Evolutionary conservation across 2,113 vertebrate genomes (phyloP).

Genomic region (Oenanthe oenanthe): DNA sequence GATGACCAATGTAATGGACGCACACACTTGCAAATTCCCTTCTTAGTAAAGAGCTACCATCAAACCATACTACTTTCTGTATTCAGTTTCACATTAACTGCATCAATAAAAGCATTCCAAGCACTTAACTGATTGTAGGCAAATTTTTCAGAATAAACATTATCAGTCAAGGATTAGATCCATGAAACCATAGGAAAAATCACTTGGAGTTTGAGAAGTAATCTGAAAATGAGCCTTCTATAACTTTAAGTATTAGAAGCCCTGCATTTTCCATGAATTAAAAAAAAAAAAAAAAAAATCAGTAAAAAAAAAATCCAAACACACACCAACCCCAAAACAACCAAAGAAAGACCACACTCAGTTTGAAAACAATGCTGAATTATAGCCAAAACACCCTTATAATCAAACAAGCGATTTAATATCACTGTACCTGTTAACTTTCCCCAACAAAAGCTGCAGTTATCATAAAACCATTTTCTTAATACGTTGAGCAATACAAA

Average conservation of each 20-base stretch:
- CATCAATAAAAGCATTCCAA: neutral
- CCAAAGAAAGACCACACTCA: neutral
- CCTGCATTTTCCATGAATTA: neutral
- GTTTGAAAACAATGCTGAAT: neutral
- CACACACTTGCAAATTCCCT: neutral
- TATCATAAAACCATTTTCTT: neutral
- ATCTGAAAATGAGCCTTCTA: neutral
- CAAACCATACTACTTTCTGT: neutral
- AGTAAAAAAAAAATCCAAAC: neutral
- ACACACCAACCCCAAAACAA: neutral
- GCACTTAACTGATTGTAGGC: neutral
- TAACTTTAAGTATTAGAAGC: neutral
- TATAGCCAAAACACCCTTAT: neutral
- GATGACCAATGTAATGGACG: neutral
- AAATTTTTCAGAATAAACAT: neutral
- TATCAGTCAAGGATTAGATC: neutral
- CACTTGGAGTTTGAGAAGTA: neutral
- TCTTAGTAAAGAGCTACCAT: neutral
- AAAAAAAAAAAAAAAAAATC: neutral
- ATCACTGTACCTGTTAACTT: neutral
- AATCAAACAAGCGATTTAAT: neutral
- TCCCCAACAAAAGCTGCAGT: neutral
- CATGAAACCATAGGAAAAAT: neutral
- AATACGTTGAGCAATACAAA: neutral
- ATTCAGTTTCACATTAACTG: neutral